phyloP scores from a whole-genome alignment of 2,113 vertebrate species.

The Syrmaticus mikado region DNA sequence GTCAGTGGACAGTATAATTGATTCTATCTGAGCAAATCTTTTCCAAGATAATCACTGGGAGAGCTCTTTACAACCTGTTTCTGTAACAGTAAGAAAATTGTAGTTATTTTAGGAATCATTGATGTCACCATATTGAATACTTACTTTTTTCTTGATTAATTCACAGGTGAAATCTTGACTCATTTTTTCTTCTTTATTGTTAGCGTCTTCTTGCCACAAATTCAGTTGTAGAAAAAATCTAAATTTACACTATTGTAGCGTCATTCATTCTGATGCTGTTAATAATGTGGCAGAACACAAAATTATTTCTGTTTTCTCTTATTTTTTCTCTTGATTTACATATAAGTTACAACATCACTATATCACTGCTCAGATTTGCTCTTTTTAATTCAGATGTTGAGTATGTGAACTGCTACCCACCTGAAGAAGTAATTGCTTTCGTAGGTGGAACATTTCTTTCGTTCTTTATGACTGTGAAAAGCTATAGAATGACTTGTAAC shows the following conservation, averaged over 20 bases:
- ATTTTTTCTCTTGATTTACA: background rate
- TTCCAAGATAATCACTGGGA: background rate
- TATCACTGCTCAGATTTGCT: background rate
- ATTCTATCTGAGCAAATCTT: background rate
- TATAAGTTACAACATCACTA: background rate
- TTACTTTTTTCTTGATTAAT: background rate
- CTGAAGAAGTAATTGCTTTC: background rate
- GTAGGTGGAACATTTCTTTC: background rate
- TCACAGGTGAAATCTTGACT: background rate
- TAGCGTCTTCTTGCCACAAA: background rate
- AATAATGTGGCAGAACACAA: conserved; percentile 34
- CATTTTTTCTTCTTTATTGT: background rate
- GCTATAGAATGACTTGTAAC: background rate
- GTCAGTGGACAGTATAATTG: background rate
- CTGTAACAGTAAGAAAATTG: background rate
- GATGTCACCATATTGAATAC: background rate
- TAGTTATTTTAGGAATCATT: background rate
- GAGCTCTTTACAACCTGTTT: background rate
- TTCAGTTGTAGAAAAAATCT: conserved; percentile 14
- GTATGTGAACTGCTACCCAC: background rate
- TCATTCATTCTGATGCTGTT: conserved; percentile 13
- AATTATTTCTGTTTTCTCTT: background rate
- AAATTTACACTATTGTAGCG: conserved; percentile 33
- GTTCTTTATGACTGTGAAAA: background rate
- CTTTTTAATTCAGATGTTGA: background rate